Conservation (phyloP, 2,113 vertebrate species). For the Protomyctophum bolini region DNA sequence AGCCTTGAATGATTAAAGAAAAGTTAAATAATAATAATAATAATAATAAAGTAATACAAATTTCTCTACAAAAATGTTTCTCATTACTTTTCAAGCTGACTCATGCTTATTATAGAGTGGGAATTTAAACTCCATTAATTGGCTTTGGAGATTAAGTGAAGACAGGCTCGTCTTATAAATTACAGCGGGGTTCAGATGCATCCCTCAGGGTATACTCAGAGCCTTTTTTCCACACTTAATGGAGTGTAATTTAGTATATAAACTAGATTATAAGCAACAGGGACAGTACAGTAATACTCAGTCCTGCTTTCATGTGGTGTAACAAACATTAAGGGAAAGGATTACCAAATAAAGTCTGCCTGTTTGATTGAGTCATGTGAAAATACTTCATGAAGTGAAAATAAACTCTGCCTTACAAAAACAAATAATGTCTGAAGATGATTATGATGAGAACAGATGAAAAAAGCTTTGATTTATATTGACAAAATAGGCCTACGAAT, state of each 20-base stretch:
- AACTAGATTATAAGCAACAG: constrained; percentile 64
- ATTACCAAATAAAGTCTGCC: constrained; percentile 24
- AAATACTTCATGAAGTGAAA: constrained; percentile 19
- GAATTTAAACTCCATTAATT: constrained; percentile 60
- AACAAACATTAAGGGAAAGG: constrained; percentile 38
- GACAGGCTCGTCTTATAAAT: constrained; percentile 57
- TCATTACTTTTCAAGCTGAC: constrained; percentile 27
- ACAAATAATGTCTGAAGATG: constrained; percentile 4
- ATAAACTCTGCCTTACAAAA: constrained; percentile 20
- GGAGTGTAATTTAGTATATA: constrained; percentile 71
- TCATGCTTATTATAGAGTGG: constrained; percentile 23
- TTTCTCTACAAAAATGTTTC: constrained; percentile 13
- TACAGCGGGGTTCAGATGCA: constrained; percentile 51
- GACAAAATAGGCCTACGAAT: too few species aligned
- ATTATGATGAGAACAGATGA: too few species aligned
- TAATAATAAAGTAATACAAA: not conserved
- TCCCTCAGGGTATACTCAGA: constrained; percentile 56
- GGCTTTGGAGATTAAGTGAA: constrained; percentile 48
- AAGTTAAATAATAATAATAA: constrained; percentile 2
- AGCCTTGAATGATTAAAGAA: not conserved
- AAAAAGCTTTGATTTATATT: too few species aligned
- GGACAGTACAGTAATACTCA: constrained; percentile 50
- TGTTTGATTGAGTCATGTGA: constrained; percentile 24
- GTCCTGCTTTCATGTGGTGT: constrained; percentile 54
- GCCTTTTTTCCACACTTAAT: constrained; percentile 67